phyloP scores from a whole-genome alignment of 2,113 vertebrate species.

The Mionectes macconnelli region DNA sequence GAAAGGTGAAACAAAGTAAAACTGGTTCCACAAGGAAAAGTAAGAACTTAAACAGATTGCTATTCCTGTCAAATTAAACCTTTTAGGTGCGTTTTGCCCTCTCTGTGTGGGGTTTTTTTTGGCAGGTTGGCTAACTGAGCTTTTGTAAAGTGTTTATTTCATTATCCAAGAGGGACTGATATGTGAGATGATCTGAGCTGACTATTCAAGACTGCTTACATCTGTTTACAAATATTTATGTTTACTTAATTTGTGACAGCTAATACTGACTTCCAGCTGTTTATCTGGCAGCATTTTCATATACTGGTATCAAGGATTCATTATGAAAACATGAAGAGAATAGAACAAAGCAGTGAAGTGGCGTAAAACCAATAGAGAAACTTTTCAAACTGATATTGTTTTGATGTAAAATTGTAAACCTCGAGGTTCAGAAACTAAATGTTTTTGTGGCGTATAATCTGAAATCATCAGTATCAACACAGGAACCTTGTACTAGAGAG shows the following conservation, averaged over 20 bases:
- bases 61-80: neutral
- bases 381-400: neutral
- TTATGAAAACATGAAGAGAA: neutral
- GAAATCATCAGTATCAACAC: neutral
- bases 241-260: neutral
- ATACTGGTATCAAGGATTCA: neutral
- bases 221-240: constrained; percentile 14
- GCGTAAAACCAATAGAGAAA: neutral
- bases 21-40: neutral
- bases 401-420: neutral
- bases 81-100: neutral
- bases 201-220: neutral
- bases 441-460: neutral
- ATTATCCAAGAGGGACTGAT: neutral
- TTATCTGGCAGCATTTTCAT: neutral
- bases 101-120: neutral
- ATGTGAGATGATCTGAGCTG: neutral
- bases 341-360: neutral
- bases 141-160: neutral
- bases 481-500: neutral
- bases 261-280: constrained; percentile 19
- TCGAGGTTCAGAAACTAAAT: neutral
- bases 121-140: neutral
- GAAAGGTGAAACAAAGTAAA: neutral
- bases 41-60: neutral